phyloP scores from a whole-genome alignment of 2,797 vertebrate species.

The Tangara arthus region DNA sequence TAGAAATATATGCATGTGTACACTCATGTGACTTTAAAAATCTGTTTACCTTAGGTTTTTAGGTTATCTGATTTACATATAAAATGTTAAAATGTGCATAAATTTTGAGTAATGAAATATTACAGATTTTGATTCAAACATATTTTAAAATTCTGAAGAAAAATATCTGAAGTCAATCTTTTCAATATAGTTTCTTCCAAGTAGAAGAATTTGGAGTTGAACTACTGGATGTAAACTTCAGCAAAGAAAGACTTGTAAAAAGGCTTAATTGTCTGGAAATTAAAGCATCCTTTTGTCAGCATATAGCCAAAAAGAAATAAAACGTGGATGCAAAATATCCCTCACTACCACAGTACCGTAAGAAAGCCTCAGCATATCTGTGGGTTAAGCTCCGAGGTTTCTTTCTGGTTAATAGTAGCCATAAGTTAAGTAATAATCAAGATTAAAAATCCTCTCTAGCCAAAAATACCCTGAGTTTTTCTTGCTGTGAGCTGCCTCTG shows the following conservation, averaged over 20 bases:
- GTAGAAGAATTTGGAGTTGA: background rate
- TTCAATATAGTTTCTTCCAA: background rate
- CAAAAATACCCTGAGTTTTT: background rate
- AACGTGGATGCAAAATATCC: background rate
- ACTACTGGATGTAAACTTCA: background rate
- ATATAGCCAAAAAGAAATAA: background rate
- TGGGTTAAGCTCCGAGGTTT: background rate
- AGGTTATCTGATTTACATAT: slow-evolving; percentile 4
- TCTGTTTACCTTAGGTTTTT: slow-evolving; percentile 19
- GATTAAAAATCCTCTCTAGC: background rate
- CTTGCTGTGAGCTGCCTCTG: background rate
- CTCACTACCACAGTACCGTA: background rate
- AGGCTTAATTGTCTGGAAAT: background rate
- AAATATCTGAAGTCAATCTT: background rate
- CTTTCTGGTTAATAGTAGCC: background rate
- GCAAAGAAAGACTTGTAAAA: background rate
- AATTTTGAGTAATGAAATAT: background rate
- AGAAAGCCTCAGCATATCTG: background rate
- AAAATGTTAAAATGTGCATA: background rate
- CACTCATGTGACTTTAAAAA: slow-evolving; percentile 14
- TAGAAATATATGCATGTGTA: slow-evolving; percentile 39
- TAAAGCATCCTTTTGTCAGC: background rate
- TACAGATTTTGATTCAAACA: background rate
- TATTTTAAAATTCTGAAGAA: slow-evolving; percentile 6
- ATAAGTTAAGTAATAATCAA: background rate